Evolutionary conservation across 2,888 invertebrate species (phyloP), one percentile per base, ranked within the genome.

Genomic region (Caenorhabditis imperialis): DNA sequence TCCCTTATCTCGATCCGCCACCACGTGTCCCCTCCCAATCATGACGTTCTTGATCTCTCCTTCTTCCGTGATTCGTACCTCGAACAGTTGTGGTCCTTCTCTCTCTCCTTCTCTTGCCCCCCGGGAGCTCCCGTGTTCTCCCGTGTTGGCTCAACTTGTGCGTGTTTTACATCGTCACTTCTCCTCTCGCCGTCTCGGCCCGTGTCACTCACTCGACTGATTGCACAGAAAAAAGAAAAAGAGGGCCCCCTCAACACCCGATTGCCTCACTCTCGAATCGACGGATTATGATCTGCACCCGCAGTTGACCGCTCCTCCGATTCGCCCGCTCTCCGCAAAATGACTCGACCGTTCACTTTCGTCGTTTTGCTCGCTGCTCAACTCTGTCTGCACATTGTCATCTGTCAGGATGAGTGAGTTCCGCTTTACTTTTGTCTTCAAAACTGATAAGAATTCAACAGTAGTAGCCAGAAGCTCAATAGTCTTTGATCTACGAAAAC

Each of bases 121-220:
- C 63, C 27, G 38, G 45, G 16, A 22, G 35, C 37, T 30, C 53
- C 57, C 62, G 57, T 67, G 50, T 51, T 67, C 60, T 60, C 50
- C 54, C 45, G 57, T 73, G 65, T 73, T 73, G 65, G 67, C 73
- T 73, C 73, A 73, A 65, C 65, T 73, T 65, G 48, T 60, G 65
- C 67, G 65, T 73, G 67, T 73, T 73, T 67, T 73, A 67, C 65
- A 73, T 73, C 40, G 18, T 44, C 42, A n/a, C n/a, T n/a, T n/a
- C n/a, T n/a, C n/a, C n/a, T n/a, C n/a, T n/a, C n/a, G n/a, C n/a
- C n/a, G n/a, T n/a, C n/a, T n/a, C n/a, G n/a, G n/a, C n/a, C n/a
- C n/a, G n/a, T n/a, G 30, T 30, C 30, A 30, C 30, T 30, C 30
- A 30, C 30, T 30, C 30, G 30, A 30, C 30, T 30, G 30, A 30